Conservation (phyloP, 37 sponge, comb jelly and placozoan species). For the Chondrosia reniformis region DNA sequence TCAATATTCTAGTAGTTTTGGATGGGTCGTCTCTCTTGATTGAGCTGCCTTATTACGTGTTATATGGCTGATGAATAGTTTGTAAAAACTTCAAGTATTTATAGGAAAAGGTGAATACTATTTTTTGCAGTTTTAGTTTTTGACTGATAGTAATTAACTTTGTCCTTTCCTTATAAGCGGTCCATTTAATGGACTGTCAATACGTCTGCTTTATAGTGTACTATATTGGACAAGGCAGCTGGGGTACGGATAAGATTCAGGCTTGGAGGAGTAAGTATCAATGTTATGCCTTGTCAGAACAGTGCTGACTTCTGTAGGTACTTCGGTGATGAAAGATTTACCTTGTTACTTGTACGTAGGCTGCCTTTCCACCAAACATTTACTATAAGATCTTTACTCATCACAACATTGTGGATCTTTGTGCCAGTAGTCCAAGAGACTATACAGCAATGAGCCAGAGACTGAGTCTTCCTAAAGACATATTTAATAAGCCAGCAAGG, state of each 20-base stretch:
- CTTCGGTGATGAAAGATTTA: neutral
- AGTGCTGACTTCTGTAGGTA: neutral
- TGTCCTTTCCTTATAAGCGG: too few relatives aligned
- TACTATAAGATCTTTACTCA: slow-evolving; percentile 93
- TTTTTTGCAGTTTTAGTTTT: too few relatives aligned
- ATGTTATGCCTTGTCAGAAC: neutral
- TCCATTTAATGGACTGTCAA: too few relatives aligned
- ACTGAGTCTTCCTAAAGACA: slow-evolving; percentile 23
- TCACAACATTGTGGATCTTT: slow-evolving; percentile 77
- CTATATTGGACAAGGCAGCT: slow-evolving; percentile 81
- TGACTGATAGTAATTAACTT: too few relatives aligned
- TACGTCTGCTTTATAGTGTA: too few relatives aligned
- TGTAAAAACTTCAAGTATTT: too few relatives aligned
- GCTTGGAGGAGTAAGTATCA: slow-evolving; percentile 84
- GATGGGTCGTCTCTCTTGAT: too few relatives aligned
- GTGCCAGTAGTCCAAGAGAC: slow-evolving; percentile 87
- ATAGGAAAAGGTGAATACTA: too few relatives aligned
- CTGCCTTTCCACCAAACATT: slow-evolving; percentile 82
- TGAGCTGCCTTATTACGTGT: too few relatives aligned
- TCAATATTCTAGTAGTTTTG: too few relatives aligned
- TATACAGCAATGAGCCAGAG: slow-evolving; percentile 72
- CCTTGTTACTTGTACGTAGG: slow-evolving; percentile 36
- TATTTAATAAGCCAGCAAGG: slow-evolving; percentile 67
- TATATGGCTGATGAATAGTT: too few relatives aligned
- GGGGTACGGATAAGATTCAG: slow-evolving; percentile 79